Evolutionary conservation across 2,797 vertebrate genomes (phyloP), one percentile per base, ranked within the genome.

Genomic region (Discoglossus pictus): DNA sequence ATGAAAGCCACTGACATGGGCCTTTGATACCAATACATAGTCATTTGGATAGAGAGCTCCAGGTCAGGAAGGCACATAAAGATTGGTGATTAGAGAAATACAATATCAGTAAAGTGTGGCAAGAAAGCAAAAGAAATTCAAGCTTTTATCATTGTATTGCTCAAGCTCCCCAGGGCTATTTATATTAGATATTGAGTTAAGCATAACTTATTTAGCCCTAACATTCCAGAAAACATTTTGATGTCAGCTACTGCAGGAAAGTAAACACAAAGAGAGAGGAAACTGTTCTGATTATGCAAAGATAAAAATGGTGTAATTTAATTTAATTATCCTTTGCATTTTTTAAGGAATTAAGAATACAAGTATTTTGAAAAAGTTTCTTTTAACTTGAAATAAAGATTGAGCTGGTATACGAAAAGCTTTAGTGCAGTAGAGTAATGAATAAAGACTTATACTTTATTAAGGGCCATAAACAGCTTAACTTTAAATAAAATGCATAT

Each of bases 161-260:
- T 84, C 81, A 87, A 85, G 73, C 73, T 85, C 84, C 88, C 83
- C 73, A 76, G 81, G 87, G 87, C 87, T 91, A 86, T 86, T 90
- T 88, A 77, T 76, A 90, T 91, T 92, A 89, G 90, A 90, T 93
- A 93, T 92, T 90, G 90, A 91, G 90, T 92, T 92, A 93, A 88
- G 84, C 82, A 86, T 91, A 93, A 93, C 91, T 89, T 90, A 88
- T 84, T 92, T 91, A 93, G 89, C 75, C 82, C 81, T 68, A 79
- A 80, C 87, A 92, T 89, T 87, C 86, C 87, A 85, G 80, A 88
- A 90, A 88, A 88, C 82, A 87, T 87, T 89, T 89, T 90, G 87
- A 90, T 89, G 88, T 89, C 80, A 86, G 87, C 86, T 89, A 89
- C 87, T 87, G 85, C 82, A 87, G 82, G 77, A 78, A 90, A 89